Base-by-base conservation (phyloP, 2,113 vertebrate genomes). In the Pollachius pollachius region DNA sequence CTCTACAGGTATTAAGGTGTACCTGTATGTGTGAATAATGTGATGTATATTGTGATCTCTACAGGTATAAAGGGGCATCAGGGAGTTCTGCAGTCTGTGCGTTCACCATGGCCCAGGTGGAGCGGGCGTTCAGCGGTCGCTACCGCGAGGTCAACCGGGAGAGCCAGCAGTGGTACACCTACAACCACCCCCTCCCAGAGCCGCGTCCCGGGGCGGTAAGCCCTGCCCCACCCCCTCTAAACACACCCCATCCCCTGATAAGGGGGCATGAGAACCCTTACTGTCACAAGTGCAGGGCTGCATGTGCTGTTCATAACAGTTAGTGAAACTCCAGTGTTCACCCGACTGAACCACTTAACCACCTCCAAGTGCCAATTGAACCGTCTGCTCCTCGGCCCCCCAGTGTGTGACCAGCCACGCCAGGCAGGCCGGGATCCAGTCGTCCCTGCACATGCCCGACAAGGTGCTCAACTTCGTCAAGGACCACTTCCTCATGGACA, bases 121-220 rank as follows among this genome's bases (percentile, higher is more conserved):
- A 96, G 79, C 87, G 65, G 0, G 95, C 94, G 65, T 99, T 99
- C 67, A 73, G 71, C 0, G 96, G 97, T 19, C 94, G 96, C 65
- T 99, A 97, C 87, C 91, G 95, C 69, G 95, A 98, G 76, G 95
- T 99, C 81, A 99, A 98, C 90, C 92, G 97, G 0, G 96, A 98
- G 83, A 98, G 95, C 0, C 97, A 97, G 91, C 97, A 97, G 89
- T 99, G 97, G 97, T 96, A 97, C 88, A 96, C 96, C 0, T 95
- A 94, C 86, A 96, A 95, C n/a, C 80, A 95, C 70, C 86, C 89
- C 0, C 91, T 94, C 54, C 96, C 95, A 0, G 93, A 94, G 2
- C 97, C 97, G 0, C 92, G 97, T 58, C 97, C 97, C 0, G 97
- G 97, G 76, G 91, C 87, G 59, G 97, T 99, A 85, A 61, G 97